Percentiles rank a stretch among this genome's conserved stretches.
These are phyloP conservation scores for Nasonia vitripennis DNA, from an alignment of 1,140 invertebrate genomes.

Conservation along the genomic window DNA sequence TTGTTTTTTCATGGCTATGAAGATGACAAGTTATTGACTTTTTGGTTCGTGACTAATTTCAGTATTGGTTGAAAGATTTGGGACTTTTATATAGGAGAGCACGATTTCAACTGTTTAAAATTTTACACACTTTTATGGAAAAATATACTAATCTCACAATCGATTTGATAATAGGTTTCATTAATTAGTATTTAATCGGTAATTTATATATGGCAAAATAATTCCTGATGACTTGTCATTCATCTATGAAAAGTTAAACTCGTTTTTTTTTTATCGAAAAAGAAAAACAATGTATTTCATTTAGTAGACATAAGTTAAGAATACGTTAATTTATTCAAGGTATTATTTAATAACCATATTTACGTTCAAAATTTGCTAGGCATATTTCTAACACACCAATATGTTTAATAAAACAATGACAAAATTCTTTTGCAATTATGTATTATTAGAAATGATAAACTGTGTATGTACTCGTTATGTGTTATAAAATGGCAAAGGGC, in stretches of 20 bases:
- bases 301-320: too few relatives aligned
- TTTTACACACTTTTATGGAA: neutral
- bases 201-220: neutral
- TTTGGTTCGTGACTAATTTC: conserved; percentile 30
- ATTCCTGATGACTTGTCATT: neutral
- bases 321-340: neutral
- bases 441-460: neutral
- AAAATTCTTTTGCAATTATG: neutral
- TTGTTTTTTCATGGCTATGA: neutral
- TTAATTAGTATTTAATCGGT: neutral
- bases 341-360: neutral
- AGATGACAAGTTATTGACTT: conserved; percentile 2
- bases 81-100: neutral
- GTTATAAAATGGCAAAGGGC: neutral
- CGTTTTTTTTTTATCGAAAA: neutral
- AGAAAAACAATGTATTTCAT: neutral
- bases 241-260: neutral
- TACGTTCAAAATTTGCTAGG: neutral
- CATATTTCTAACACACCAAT: neutral
- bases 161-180: neutral
- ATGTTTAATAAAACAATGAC: neutral
- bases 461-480: too few relatives aligned
- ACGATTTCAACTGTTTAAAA: neutral
- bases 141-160: neutral
- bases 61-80: conserved; percentile 21